Conservation (phyloP, 2,113 vertebrate species). For the Eurystomus gularis region DNA sequence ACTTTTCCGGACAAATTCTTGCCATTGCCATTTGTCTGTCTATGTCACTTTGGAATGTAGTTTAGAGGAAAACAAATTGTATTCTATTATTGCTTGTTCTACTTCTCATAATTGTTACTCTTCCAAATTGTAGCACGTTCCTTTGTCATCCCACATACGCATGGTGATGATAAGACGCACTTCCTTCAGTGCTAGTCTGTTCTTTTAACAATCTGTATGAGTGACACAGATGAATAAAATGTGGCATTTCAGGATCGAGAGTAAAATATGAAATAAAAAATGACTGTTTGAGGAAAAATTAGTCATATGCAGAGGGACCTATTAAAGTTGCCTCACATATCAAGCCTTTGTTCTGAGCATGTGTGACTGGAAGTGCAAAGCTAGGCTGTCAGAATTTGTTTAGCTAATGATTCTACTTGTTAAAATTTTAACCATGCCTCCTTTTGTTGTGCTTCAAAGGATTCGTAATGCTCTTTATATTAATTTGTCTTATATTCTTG, state of each 20-base stretch:
- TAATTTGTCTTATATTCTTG: slow-evolving; percentile 55
- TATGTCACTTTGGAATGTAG: background rate
- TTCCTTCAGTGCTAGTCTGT: background rate
- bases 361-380: slow-evolving; percentile 69
- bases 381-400: slow-evolving; percentile 71
- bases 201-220: slow-evolving; percentile 28
- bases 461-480: slow-evolving; percentile 48
- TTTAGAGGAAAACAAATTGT: background rate
- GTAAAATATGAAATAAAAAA: slow-evolving; percentile 50
- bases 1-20: background rate
- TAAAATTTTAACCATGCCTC: slow-evolving; percentile 75
- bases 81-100: background rate
- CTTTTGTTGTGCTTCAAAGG: slow-evolving; percentile 73
- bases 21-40: background rate
- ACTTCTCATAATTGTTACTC: slow-evolving; percentile 13
- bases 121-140: slow-evolving; percentile 3
- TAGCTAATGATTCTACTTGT: slow-evolving; percentile 73
- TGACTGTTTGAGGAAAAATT: slow-evolving; percentile 68
- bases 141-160: slow-evolving; percentile 23
- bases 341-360: slow-evolving; percentile 68
- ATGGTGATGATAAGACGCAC: background rate
- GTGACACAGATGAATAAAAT: slow-evolving; percentile 61
- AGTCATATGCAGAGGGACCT: slow-evolving; percentile 72
- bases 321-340: slow-evolving; percentile 62
- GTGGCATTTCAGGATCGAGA: slow-evolving; percentile 53